Conservation (phyloP, 2,113 vertebrate genomes). For the Chloropsis hardwickii region DNA sequence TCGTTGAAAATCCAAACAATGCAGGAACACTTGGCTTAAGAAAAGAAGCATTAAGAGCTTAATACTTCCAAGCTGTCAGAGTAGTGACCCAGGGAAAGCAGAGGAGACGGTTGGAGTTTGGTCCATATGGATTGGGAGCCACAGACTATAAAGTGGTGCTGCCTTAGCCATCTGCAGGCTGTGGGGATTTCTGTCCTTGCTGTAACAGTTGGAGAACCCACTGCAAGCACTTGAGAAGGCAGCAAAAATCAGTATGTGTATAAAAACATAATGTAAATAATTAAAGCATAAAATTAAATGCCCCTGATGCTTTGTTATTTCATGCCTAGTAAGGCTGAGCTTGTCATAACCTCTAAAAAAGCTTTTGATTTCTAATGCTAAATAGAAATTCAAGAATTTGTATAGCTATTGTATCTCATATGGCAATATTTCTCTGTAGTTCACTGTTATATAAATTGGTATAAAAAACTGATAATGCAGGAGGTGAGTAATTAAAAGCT, state of each 20-base stretch:
- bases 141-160: neutral
- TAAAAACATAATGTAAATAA: neutral
- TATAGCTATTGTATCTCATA: neutral
- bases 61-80: neutral
- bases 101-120: neutral
- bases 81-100: neutral
- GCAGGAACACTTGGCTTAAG: neutral
- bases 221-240: neutral
- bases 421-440: neutral
- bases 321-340: neutral
- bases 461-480: neutral
- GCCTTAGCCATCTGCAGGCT: neutral
- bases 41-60: neutral
- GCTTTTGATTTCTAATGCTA: neutral
- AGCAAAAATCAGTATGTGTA: neutral
- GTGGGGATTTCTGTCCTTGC: neutral
- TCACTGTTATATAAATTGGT: neutral
- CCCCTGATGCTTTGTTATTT: neutral
- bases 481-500: neutral
- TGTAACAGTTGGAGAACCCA: neutral
- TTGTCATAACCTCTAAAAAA: neutral
- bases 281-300: neutral
- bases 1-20: neutral
- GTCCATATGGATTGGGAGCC: rapidly evolving
- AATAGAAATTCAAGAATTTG: neutral